Base-by-base conservation (phyloP, 1,140 invertebrate genomes). In the Delia radicum region DNA sequence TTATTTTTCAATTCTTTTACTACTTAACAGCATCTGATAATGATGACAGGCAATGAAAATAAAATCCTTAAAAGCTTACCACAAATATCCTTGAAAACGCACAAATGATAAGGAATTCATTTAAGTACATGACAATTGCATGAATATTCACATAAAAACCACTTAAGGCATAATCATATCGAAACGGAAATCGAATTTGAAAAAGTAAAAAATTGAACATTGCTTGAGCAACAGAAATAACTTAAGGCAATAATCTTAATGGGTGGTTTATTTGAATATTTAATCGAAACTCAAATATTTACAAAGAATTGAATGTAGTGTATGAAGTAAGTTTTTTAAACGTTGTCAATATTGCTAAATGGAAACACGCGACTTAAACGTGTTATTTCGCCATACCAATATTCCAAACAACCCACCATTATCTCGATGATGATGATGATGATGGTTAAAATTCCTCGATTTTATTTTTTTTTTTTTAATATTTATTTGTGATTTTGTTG, bases 101-200 rank as follows among this genome's bases (percentile, higher is more conserved):
- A 55, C 10, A 55, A 55, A 21, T 55, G 48, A 55, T 55, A 55
- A 55, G 65, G 18, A 69, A 69, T 69, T 69, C n/a, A 69, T 69
- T 69, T 69, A 69, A 69, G 18, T 33, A 18, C n/a, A 31, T 69
- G 65, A 69, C 65, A 69, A 69, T 33, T 69, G 29, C 65, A 69
- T 26, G 10, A 31, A 31, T 33, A 67, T 18, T 31, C 27, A 28
- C 28, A 29, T 31, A 12, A 29, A 28, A 31, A 55, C n/a, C 48
- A 69, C 65, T 69, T 33, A 10, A 69, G 65, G 65, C 65, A 31
- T n/a, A 37, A 69, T 37, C 29, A 31, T 33, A 37, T 24, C 18
- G 65, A 69, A 69, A 33, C 29, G 65, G 65, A 69, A 69, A 69
- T 69, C 65, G 65, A 69, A 33, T 69, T 69, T 15, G 21, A 2